A percentile compares a stretch with the other conserved stretches of the same genome.
These are phyloP conservation scores for Platyscapa corneri DNA, from an alignment of 1,140 invertebrate genomes.

Conservation along the genomic window DNA sequence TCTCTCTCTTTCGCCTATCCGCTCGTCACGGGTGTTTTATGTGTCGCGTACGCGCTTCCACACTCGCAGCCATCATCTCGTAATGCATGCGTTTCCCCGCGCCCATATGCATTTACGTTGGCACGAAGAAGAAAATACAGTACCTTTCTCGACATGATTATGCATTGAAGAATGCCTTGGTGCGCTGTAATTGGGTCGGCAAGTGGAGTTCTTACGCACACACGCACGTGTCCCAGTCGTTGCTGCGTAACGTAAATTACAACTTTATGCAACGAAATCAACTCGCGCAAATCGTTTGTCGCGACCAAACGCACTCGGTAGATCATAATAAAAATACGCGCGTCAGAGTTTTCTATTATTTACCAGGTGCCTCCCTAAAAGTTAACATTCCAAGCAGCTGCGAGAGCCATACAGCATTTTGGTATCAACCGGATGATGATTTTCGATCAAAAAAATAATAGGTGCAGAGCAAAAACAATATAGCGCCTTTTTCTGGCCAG, in stretches of 20 bases:
- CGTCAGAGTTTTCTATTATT: neutral
- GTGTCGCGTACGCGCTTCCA: no score
- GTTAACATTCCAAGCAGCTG: no score
- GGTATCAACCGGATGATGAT: no score
- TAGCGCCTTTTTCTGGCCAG: no score
- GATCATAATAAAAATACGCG: neutral
- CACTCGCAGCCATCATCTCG: neutral
- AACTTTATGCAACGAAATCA: slow-evolving; percentile 52
- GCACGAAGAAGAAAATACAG: neutral
- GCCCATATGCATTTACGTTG: neutral
- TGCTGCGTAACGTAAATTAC: slow-evolving; percentile 56
- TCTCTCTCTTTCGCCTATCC: neutral
- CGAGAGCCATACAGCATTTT: no score
- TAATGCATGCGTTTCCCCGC: no score
- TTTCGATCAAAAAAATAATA: no score
- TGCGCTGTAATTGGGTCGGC: slow-evolving; percentile 58
- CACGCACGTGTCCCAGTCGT: slow-evolving; percentile 43
- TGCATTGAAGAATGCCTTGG: slow-evolving; percentile 54
- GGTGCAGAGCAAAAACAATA: no score
- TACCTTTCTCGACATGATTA: slow-evolving; percentile 49
- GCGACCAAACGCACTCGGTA: neutral
- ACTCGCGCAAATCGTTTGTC: slow-evolving; percentile 34
- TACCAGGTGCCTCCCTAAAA: no score
- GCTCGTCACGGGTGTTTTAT: neutral
- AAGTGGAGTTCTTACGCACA: neutral